Percentiles rank a stretch among this genome's conserved stretches.
These are phyloP conservation scores for Verasper variegatus DNA, from an alignment of 2,113 vertebrate genomes.

Conservation along the genomic window DNA sequence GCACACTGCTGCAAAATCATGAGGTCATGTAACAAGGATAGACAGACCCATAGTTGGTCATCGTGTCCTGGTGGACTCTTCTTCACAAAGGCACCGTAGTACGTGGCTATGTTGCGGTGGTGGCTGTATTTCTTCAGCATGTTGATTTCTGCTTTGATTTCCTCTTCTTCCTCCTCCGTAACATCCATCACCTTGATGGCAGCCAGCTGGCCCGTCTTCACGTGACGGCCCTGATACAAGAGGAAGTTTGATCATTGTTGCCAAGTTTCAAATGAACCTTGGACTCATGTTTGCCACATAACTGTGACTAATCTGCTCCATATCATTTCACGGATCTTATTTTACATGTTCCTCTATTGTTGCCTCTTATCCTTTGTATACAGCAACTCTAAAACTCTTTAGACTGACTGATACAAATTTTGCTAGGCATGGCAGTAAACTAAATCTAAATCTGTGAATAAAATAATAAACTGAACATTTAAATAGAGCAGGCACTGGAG, in stretches of 20 bases:
- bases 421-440: too few species aligned
- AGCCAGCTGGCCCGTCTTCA: conserved; percentile 93
- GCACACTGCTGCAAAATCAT: neutral
- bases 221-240: conserved; percentile 87
- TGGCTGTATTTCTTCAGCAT: conserved; percentile 96
- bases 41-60: conserved; percentile 92
- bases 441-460: neutral
- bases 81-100: conserved; percentile 94
- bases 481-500: neutral
- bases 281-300: neutral
- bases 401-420: too few species aligned
- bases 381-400: too few species aligned
- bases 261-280: neutral
- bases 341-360: conserved; percentile 9
- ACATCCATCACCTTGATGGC: conserved; percentile 98
- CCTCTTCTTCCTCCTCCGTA: conserved; percentile 94
- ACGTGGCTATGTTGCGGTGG: conserved; percentile 94
- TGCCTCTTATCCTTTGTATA: conserved; percentile 15
- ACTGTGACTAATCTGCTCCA: conserved; percentile 19
- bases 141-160: conserved; percentile 96
- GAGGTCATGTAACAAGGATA: neutral
- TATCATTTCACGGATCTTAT: neutral
- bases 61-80: conserved; percentile 94
- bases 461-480: conserved; percentile 1
- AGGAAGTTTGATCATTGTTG: conserved; percentile 5